phyloP scores from a whole-genome alignment of 2,113 vertebrate genomes.

The Odontesthes bonariensis region DNA sequence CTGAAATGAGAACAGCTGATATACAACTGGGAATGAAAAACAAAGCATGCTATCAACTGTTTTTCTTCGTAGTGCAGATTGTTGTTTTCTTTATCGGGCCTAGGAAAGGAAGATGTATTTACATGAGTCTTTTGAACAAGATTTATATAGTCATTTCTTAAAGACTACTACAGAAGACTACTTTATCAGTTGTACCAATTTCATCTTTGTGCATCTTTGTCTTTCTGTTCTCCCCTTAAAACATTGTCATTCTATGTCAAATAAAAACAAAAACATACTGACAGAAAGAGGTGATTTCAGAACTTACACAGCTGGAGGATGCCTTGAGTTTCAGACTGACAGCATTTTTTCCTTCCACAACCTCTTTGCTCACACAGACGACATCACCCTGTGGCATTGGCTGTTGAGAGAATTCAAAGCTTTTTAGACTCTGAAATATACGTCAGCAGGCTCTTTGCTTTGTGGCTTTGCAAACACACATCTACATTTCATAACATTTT shows the following conservation, averaged over 20 bases:
- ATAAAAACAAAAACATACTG: not conserved
- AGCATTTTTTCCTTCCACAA: conserved; percentile 69
- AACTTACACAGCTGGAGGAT: conserved; percentile 79
- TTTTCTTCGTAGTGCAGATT: conserved; percentile 6
- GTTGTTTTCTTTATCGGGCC: not conserved
- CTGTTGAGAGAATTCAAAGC: conserved; percentile 53
- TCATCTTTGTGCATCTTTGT: not conserved
- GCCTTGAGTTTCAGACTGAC: conserved; percentile 76
- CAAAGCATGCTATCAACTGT: not conserved
- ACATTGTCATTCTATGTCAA: not conserved
- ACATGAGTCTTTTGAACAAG: not conserved
- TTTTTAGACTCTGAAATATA: not conserved
- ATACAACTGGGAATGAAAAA: conserved; percentile 1
- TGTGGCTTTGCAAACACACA: too few relatives aligned
- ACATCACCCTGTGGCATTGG: conserved; percentile 58
- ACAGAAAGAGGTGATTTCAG: not conserved
- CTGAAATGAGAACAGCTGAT: conserved; percentile 28
- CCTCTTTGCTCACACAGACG: conserved; percentile 75
- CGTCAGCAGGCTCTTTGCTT: too few relatives aligned
- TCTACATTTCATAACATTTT: too few relatives aligned
- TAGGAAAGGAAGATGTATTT: not conserved
- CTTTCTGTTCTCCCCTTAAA: not conserved
- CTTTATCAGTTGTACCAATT: not conserved
- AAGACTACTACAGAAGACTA: not conserved
- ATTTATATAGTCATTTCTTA: not conserved